Percentiles rank a stretch among this genome's conserved stretches.
Evolutionary conservation across 2,888 invertebrate genomes (phyloP).

Genomic region (Mythimna vitellina): DNA sequence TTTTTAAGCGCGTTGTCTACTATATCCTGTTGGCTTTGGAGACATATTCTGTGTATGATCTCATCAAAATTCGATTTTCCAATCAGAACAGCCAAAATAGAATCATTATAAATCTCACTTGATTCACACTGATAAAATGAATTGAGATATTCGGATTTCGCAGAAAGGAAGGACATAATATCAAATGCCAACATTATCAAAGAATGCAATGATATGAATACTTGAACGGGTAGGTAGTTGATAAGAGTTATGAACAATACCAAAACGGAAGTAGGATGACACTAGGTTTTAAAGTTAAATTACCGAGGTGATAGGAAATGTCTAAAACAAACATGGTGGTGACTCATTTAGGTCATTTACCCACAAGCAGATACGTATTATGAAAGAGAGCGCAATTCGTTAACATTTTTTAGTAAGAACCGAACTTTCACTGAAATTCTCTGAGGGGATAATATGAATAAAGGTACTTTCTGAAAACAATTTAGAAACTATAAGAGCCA

Average conservation of each 20-base stretch:
- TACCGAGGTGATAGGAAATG: constrained; percentile 56
- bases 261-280: constrained; percentile 69
- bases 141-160: constrained; percentile 10
- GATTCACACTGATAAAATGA: constrained; percentile 5
- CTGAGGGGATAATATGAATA: not conserved
- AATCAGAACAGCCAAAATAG: constrained; percentile 1
- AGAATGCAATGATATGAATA: constrained; percentile 60
- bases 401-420: constrained; percentile 26
- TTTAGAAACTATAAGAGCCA: constrained; percentile 3
- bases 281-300: constrained; percentile 44
- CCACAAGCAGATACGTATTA: constrained; percentile 37
- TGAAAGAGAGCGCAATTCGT: constrained; percentile 48
- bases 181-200: constrained; percentile 49
- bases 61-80: not conserved
- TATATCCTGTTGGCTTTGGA: constrained; percentile 1
- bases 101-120: constrained; percentile 17
- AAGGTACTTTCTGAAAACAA: constrained; percentile 12
- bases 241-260: constrained; percentile 69
- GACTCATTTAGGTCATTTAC: constrained; percentile 63
- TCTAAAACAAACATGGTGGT: constrained; percentile 55
- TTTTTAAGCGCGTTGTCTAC: not conserved
- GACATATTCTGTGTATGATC: not conserved
- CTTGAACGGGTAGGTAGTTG: constrained; percentile 67
- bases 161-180: constrained; percentile 19
- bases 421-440: constrained; percentile 61